Evolutionary conservation across 2,888 invertebrate genomes (phyloP).

Genomic region (Clunio marinus): DNA sequence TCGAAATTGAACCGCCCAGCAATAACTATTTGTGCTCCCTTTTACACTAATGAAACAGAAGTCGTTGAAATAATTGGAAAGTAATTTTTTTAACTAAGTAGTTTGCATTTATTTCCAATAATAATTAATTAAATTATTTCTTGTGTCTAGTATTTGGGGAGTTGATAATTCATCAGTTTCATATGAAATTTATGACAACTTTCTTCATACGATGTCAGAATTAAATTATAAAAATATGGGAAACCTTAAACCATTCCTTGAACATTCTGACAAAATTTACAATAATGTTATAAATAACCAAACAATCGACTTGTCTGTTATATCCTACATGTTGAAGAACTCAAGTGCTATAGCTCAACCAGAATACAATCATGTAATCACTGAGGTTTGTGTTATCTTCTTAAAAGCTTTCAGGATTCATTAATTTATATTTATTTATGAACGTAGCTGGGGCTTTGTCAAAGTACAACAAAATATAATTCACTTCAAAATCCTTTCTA

Average conservation of each 20-base stretch:
- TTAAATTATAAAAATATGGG: background rate
- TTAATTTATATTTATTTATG: background rate
- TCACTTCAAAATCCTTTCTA: background rate
- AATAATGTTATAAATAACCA: too few relatives aligned
- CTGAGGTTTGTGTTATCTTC: background rate
- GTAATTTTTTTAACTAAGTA: background rate
- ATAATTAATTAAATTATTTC: too few relatives aligned
- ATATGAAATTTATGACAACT: background rate
- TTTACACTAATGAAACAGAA: background rate
- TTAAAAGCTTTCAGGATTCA: background rate
- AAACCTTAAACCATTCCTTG: background rate
- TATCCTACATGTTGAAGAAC: background rate
- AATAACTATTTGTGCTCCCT: constrained; percentile 21
- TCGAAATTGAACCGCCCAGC: constrained; percentile 17
- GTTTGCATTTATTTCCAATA: too few relatives aligned
- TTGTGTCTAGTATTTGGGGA: too few relatives aligned
- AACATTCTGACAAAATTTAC: background rate
- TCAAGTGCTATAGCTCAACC: background rate
- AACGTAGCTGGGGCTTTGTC: constrained; percentile 12
- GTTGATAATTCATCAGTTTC: background rate
- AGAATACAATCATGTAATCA: background rate
- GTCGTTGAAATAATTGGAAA: background rate
- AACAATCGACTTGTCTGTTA: background rate
- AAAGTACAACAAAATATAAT: background rate
- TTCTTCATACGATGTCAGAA: background rate